Evolutionary conservation across 1,140 invertebrate species (phyloP).

Genomic region (Zaprionus capensis): DNA sequence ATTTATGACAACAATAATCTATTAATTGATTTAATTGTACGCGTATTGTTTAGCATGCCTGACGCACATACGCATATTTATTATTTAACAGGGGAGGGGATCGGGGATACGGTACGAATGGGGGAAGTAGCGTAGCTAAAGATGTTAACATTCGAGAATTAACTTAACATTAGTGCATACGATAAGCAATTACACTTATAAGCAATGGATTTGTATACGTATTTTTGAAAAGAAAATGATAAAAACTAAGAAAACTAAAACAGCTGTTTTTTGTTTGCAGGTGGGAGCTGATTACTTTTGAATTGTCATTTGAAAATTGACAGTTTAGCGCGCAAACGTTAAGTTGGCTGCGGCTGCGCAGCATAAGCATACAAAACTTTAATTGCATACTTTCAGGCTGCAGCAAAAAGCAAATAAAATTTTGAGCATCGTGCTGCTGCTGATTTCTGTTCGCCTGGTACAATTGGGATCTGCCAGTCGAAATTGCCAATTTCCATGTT

Average conservation of each 20-base stretch:
- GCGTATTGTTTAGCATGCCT: conserved; percentile 40
- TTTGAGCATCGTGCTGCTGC: not conserved
- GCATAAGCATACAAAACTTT: not conserved
- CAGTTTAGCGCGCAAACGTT: not conserved
- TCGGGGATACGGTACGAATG: not conserved
- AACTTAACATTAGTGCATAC: conserved; percentile 29
- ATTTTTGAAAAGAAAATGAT: conserved; percentile 60
- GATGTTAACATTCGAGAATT: conserved; percentile 43
- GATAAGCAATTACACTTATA: conserved; percentile 37
- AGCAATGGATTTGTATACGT: conserved; percentile 63
- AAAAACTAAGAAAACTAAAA: conserved; percentile 13
- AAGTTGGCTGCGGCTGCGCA: conserved; percentile 10
- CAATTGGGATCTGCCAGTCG: conserved; percentile 2
- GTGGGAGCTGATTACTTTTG: not conserved
- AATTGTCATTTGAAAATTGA: not conserved
- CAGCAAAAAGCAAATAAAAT: not conserved
- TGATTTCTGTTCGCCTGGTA: conserved; percentile 4
- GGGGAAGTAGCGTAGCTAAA: conserved; percentile 51
- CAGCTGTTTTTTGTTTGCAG: not conserved
- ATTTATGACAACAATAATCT: conserved; percentile 78
- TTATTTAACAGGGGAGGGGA: not conserved
- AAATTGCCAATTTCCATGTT: not conserved
- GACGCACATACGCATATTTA: conserved; percentile 27
- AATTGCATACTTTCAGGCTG: conserved; percentile 17
- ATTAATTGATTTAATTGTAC: conserved; percentile 73